Base-by-base conservation (phyloP, 1,140 invertebrate genomes). In the Himalopsyche phryganea region DNA sequence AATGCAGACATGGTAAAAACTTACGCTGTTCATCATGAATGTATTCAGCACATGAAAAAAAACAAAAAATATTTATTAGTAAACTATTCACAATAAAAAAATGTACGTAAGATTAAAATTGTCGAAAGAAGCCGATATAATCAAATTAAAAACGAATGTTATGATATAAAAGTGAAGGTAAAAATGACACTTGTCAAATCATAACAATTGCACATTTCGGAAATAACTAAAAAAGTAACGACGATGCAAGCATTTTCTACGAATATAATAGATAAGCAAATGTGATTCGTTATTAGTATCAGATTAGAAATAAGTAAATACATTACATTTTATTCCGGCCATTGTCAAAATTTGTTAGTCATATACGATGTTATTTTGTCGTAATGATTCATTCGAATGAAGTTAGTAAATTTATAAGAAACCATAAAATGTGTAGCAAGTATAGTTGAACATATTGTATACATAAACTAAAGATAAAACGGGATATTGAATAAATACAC, bases 311-410 rank as follows among this genome's bases (percentile, higher is more conserved):
- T 32, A 50, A 57, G 38, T 41, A 50, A 57, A 57, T 50, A 57
- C 47, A 57, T 49, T 47, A 57, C 54, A 46, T 57, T 57, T 57
- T 18, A 57, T 49, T 50, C 54, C 54, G 48, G 54, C 54, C 54
- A 57, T 57, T 57, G 54, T 57, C 54, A 57, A 50, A 56, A 40
- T 44, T 50, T 15, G 40, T 57, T 50, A 28, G 40, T 57, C 54
- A 57, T 57, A 57, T 46, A 57, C 23, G 15, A 44, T 45, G 18
- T 13, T 40, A 40, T 40, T 28, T 9, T 28, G 23, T 28, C 23
- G 23, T 28, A 28, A 28, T 28, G 23, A 28, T 28, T 28, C 23
- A 28, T 28, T 28, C 23, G 23, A 28, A 28, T 28, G 23, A 28
- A 28, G 23, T 28, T 28, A 9, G n/a, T n/a, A n/a, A n/a, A n/a